These are phyloP conservation scores for Drosophila arawakana DNA, from an alignment of 1,140 invertebrate genomes.

Conservation along the genomic window DNA sequence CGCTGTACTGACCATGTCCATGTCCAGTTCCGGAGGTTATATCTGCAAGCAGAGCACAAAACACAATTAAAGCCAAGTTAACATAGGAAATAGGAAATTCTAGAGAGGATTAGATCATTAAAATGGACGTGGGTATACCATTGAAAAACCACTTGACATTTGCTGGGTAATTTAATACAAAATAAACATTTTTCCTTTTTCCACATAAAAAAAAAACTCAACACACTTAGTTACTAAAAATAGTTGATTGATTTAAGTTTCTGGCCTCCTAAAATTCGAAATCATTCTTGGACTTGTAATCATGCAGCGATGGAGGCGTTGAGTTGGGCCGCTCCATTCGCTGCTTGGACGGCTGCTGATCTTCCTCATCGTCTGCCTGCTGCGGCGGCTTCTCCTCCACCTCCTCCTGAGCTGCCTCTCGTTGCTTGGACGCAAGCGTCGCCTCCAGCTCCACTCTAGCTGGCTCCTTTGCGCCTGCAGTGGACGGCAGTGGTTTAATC, in stretches of 20 bases:
- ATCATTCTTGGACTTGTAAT: constrained; percentile 48
- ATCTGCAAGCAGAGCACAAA: constrained; percentile 35
- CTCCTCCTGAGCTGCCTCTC: no score
- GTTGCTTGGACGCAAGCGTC: background rate
- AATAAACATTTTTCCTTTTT: constrained; percentile 15
- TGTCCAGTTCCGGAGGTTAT: constrained; percentile 35
- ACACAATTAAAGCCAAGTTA: constrained; percentile 21
- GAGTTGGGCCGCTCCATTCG: background rate
- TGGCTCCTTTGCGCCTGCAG: constrained; percentile 1
- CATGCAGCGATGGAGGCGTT: constrained; percentile 49
- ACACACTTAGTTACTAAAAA: constrained; percentile 56
- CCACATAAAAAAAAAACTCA: constrained; percentile 24
- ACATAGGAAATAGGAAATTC: background rate
- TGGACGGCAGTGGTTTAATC: constrained; percentile 69
- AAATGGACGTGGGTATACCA: background rate
- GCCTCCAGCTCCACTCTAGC: background rate
- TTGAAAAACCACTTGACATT: constrained; percentile 45
- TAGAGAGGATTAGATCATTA: no score
- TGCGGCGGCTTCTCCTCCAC: no score
- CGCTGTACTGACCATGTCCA: constrained; percentile 65
- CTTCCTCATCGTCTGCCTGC: no score
- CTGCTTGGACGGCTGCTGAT: constrained; percentile 3
- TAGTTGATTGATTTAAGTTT: constrained; percentile 8
- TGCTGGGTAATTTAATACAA: constrained; percentile 62
- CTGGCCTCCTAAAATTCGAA: constrained; percentile 42